Evolutionary conservation across 2,888 invertebrate genomes (phyloP).

Genomic region (Hymenopus coronatus): DNA sequence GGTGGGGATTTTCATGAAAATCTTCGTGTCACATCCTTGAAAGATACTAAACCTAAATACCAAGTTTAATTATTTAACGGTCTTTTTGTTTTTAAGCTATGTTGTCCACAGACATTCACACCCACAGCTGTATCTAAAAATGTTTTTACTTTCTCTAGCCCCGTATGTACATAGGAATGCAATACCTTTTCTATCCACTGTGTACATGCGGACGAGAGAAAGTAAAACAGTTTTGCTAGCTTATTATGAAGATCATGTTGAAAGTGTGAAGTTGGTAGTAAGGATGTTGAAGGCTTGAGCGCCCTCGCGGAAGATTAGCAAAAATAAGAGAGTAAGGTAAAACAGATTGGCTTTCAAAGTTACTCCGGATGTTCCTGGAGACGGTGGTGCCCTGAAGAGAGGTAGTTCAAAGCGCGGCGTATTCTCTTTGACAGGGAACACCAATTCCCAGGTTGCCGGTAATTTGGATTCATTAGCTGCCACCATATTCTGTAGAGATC

Average conservation of each 20-base stretch:
- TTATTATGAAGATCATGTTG: neutral
- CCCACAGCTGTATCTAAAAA: too few species aligned
- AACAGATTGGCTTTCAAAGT: neutral
- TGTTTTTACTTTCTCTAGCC: too few species aligned
- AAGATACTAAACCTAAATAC: too few species aligned
- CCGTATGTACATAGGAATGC: too few species aligned
- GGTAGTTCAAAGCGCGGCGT: neutral
- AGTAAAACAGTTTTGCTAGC: too few species aligned
- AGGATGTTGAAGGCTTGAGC: neutral
- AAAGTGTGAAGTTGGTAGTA: neutral
- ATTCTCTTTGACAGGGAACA: conserved; percentile 22
- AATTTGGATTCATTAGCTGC: conserved; percentile 17
- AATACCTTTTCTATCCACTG: too few species aligned
- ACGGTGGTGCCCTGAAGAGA: neutral
- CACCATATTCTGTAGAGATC: conserved; percentile 6
- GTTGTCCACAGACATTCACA: too few species aligned
- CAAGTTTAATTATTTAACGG: too few species aligned
- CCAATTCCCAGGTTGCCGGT: conserved; percentile 13
- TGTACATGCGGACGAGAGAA: too few species aligned
- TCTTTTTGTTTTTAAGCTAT: too few species aligned
- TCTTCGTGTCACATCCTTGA: too few species aligned
- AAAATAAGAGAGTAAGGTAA: neutral
- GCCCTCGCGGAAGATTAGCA: neutral
- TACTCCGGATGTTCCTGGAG: neutral
- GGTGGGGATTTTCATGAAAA: too few species aligned